Evolutionary conservation across 1,140 invertebrate genomes (phyloP).

Genomic region (Onthophagus taurus): DNA sequence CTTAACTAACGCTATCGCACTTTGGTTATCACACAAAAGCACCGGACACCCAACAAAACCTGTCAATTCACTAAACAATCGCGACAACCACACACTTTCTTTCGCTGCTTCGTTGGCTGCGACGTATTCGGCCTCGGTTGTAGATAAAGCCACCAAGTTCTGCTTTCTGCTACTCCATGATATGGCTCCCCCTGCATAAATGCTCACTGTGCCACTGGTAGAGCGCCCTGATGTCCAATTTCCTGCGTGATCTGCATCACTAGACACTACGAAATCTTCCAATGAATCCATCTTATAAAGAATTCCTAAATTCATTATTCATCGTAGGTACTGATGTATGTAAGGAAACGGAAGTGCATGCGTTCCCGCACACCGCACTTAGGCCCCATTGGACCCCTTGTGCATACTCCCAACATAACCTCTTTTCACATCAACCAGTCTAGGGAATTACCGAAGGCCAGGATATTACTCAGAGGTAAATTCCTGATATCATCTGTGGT

Average conservation of each 20-base stretch:
- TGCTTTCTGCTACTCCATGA: slow-evolving; percentile 33
- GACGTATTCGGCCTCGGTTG: slow-evolving; percentile 40
- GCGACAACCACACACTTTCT: slow-evolving; percentile 35
- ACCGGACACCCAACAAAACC: slow-evolving; percentile 2
- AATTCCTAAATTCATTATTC: neutral
- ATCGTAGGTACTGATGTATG: too few relatives aligned
- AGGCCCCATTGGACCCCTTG: too few relatives aligned
- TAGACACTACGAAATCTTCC: slow-evolving; percentile 13
- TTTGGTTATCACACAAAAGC: slow-evolving; percentile 6
- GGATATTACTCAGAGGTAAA: too few relatives aligned
- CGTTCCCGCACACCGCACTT: too few relatives aligned
- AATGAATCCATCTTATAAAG: neutral
- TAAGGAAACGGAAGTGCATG: too few relatives aligned
- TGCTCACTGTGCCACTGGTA: slow-evolving; percentile 34
- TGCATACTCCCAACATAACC: too few relatives aligned
- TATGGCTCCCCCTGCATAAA: slow-evolving; percentile 29
- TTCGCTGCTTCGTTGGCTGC: slow-evolving; percentile 36
- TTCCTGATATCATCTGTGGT: too few relatives aligned
- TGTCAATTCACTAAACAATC: slow-evolving; percentile 18
- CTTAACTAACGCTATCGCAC: slow-evolving; percentile 32
- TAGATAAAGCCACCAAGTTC: slow-evolving; percentile 30
- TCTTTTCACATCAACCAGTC: too few relatives aligned
- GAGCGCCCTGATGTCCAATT: slow-evolving; percentile 24
- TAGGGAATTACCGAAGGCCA: too few relatives aligned
- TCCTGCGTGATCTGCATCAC: slow-evolving; percentile 22